Percentiles rank a stretch among this genome's conserved stretches.
Evolutionary conservation across 1,140 invertebrate genomes (phyloP).

Genomic region (Tetramorium alpestre): DNA sequence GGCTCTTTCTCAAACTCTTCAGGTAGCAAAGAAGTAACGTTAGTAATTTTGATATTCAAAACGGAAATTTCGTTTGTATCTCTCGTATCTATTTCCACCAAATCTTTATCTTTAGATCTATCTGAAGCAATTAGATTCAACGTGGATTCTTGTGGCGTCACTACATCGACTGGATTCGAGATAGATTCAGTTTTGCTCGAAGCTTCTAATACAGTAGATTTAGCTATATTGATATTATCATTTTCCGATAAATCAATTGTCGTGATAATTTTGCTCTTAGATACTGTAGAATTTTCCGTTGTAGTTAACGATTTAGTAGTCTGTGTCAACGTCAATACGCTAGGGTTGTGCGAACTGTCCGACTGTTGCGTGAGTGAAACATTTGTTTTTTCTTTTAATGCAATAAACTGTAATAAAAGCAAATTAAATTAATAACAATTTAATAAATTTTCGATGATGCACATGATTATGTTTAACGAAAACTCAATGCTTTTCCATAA

Average conservation of each 20-base stretch:
- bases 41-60: constrained; percentile 76
- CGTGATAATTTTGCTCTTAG: not conserved
- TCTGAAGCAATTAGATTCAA: not conserved
- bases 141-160: not conserved
- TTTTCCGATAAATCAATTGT: not conserved
- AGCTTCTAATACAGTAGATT: not conserved
- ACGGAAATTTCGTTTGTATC: not conserved
- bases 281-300: not conserved
- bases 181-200: not conserved
- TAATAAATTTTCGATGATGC: not conserved
- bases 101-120: not conserved
- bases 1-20: constrained; percentile 67
- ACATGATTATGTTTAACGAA: not conserved
- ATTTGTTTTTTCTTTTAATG: not conserved
- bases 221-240: not conserved
- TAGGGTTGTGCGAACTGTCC: not conserved
- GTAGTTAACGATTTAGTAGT: not conserved
- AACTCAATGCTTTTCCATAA: not conserved
- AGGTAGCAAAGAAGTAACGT: constrained; percentile 75
- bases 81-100: not conserved
- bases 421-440: constrained; percentile 26
- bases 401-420: constrained; percentile 4
- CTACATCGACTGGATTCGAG: not conserved
- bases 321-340: too few species aligned
- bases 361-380: not conserved